phyloP scores from a whole-genome alignment of 1,140 invertebrate genomes.

The Tetramorium alpestre region DNA sequence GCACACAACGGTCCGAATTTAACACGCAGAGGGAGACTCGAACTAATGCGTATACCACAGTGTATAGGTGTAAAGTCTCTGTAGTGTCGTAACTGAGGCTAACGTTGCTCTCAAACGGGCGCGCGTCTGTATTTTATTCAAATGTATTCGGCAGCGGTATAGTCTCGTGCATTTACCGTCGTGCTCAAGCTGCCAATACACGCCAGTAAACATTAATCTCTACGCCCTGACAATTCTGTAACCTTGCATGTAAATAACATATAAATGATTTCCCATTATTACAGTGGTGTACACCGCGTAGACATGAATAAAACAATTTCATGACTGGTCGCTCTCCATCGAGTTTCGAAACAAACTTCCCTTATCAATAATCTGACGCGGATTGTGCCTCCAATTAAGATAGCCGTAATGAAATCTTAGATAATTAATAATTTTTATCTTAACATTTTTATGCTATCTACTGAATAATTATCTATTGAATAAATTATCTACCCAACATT shows the following conservation, averaged over 20 bases:
- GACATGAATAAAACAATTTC: conserved; percentile 49
- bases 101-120: conserved; percentile 2
- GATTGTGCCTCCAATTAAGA: neutral
- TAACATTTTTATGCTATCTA: neutral
- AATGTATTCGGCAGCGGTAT: conserved; percentile 50
- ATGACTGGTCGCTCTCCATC: neutral
- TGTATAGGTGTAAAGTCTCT: conserved; percentile 14
- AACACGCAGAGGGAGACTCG: neutral
- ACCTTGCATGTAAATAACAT: conserved; percentile 43
- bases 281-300: neutral
- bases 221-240: conserved; percentile 35
- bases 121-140: conserved; percentile 49
- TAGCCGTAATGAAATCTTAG: neutral
- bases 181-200: conserved; percentile 47
- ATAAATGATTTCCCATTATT: conserved; percentile 47
- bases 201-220: conserved; percentile 44
- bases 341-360: neutral
- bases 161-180: conserved; percentile 9
- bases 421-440: neutral
- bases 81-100: conserved; percentile 1
- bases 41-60: neutral
- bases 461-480: neutral
- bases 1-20: neutral
- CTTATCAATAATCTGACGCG: conserved; percentile 1
- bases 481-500: neutral